Evolutionary conservation across 2,888 invertebrate genomes (phyloP).

Genomic region (Spisula subtruncata): DNA sequence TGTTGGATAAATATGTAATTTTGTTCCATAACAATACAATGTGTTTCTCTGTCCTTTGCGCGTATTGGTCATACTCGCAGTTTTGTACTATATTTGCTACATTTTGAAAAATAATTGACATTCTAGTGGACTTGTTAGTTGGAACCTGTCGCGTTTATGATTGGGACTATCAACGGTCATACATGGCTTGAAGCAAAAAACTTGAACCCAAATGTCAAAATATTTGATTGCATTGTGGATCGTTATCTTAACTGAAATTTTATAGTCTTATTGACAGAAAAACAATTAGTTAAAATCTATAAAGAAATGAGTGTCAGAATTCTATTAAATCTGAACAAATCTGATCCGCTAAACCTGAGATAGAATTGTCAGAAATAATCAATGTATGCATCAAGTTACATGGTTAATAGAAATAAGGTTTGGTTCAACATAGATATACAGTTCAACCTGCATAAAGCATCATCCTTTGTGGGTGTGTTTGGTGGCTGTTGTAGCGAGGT

Average conservation of each 20-base stretch:
- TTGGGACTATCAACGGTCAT: background rate
- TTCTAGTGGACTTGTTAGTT: background rate
- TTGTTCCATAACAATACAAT: too few relatives aligned
- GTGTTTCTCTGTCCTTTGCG: too few relatives aligned
- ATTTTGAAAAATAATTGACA: background rate
- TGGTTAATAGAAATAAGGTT: too few relatives aligned
- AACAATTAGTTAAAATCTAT: background rate
- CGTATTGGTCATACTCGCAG: too few relatives aligned
- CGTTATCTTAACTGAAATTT: background rate
- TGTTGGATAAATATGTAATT: too few relatives aligned
- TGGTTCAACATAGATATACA: too few relatives aligned
- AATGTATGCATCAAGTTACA: background rate
- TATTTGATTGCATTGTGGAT: background rate
- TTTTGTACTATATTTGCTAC: too few relatives aligned
- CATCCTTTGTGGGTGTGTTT: too few relatives aligned
- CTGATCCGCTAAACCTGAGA: background rate
- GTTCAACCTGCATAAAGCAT: too few relatives aligned
- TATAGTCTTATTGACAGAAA: background rate
- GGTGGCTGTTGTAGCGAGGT: too few relatives aligned
- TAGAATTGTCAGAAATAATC: constrained; percentile 42
- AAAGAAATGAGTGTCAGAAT: background rate
- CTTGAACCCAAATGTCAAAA: background rate
- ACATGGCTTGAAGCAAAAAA: background rate
- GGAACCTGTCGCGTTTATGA: background rate
- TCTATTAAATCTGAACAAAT: background rate